Base-by-base conservation (phyloP, 2,797 vertebrate genomes). In the Paguma larvata region DNA sequence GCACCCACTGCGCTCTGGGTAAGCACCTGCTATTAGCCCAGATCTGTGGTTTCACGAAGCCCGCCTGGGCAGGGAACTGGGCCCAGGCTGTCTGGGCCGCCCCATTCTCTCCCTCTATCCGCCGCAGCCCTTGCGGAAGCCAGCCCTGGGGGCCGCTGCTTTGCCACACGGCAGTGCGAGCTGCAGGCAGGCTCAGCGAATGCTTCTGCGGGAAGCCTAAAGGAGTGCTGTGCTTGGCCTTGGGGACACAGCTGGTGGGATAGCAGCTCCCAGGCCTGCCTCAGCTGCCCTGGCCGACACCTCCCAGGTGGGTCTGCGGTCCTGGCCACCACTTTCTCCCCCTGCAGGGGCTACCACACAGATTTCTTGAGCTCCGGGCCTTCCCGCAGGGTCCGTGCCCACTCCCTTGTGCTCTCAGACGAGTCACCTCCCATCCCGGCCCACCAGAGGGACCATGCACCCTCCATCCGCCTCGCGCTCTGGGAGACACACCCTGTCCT, bases 181-280 rank as follows among this genome's bases (percentile, higher is more conserved):
- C 99, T 99, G 0, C 95, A 98, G 2, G 91, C 98, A 0, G 97
- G 99, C 0, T 93, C 99, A 75, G 98, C 92, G 34, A 99, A 99
- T 94, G 48, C 98, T 11, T 99, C 99, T 0, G 97, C 99, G 27
- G 98, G 99, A 98, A 91, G 98, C 65, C 98, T 99, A 97, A 99
- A 99, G 51, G 99, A 99, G 97, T 99, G 99, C 97, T 99, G 99
- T 96, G 97, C 93, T 91, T 98, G 89, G 15, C 95, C 98, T 11
- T 99, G 99, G 99, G 99, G 99, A 0, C 98, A 98, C 97, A 99
- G 99, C 98, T 99, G 99, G 99, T 98, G 91, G 91, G 99, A 99
- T 0, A 80, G 98, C 27, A 98, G 98, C 0, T 98, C 99, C 30
- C 97, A 98, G 11, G 98, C 98, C 67, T 99, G 99, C 96, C 95